Conservation (phyloP, 2,888 invertebrate species). For the Leptinotarsa tumamoca region DNA sequence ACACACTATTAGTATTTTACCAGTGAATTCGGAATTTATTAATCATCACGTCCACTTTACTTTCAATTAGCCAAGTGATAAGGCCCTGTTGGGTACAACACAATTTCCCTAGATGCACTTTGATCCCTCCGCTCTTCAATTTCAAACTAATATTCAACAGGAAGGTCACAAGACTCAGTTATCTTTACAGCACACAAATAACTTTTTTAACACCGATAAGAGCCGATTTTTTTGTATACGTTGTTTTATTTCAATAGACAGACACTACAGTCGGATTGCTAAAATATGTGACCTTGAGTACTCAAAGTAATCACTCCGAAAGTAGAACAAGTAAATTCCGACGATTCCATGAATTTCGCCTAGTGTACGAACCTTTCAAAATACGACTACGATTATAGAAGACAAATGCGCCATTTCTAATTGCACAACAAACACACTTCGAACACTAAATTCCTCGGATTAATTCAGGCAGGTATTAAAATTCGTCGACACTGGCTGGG, state of each 20-base stretch:
- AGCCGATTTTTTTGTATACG: neutral
- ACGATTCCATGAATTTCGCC: conserved; percentile 26
- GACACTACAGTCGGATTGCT: neutral
- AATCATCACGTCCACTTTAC: neutral
- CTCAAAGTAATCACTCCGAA: conserved; percentile 12
- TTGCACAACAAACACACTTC: conserved; percentile 46
- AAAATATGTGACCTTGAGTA: conserved; percentile 6
- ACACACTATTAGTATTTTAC: neutral
- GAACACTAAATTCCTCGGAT: neutral
- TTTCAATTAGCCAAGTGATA: neutral
- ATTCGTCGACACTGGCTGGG: conserved; percentile 11
- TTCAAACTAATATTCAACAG: neutral
- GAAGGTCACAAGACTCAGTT: conserved; percentile 15
- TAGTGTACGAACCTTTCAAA: conserved; percentile 14
- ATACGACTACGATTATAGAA: conserved; percentile 16
- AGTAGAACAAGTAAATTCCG: conserved; percentile 27
- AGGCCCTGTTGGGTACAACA: neutral
- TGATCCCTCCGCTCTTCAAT: neutral
- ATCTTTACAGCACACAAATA: neutral
- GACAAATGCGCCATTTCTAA: conserved; percentile 48
- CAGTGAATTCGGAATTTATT: neutral
- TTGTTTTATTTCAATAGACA: neutral
- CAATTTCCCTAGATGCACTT: neutral
- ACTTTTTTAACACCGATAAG: conserved; percentile 3
- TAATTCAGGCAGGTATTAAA: conserved; percentile 26